Evolutionary conservation across 2,888 invertebrate species (phyloP), one percentile per base, ranked within the genome.

Genomic region (Polia nebulosa): DNA sequence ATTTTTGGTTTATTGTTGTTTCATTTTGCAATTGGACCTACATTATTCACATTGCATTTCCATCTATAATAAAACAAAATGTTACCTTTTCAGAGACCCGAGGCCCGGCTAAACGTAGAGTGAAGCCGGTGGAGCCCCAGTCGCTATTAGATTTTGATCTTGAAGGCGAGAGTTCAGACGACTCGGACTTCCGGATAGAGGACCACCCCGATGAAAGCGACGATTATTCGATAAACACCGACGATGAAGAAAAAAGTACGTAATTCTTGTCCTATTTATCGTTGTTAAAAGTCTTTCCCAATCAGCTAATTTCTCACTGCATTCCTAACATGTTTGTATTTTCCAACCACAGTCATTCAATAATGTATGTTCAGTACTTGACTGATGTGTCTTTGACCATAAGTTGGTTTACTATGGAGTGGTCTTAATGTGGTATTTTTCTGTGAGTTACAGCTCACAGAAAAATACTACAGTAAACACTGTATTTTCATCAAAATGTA

Each of bases 121-220:
- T 98, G 41, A 98, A 98, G 91, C 98, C 97, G 73, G 97, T 97
- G 69, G 97, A 96, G 88, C 97, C 97, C 11, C 97, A 97, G 77
- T 97, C 98, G 9, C 93, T 98, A 66, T 93, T 98, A 59, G 98
- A 98, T 90, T 98, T 98, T 85, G 98, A 98, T 94, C 96, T 98
- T 71, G 98, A 98, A 91, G 99, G 98, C 44, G 98, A 98, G 91
- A 99, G 99, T 89, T 98, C 98, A 0, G 99, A 99, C 90, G 99
- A 99, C 92, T 99, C 99, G 72, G 99, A 99, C 94, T 99, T 99
- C 93, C 97, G 99, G 63, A 98, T 98, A 70, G 98, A 98, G 90
- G 98, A 98, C 90, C 98, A 98, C 87, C 97, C 97, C 3, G 97
- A 97, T 83, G 98, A 97, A 76, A 98, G 97, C 89, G 97, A 97